Evolutionary conservation across 1,140 invertebrate species (phyloP).

Genomic region (Pseudomyrmex cubaensis): DNA sequence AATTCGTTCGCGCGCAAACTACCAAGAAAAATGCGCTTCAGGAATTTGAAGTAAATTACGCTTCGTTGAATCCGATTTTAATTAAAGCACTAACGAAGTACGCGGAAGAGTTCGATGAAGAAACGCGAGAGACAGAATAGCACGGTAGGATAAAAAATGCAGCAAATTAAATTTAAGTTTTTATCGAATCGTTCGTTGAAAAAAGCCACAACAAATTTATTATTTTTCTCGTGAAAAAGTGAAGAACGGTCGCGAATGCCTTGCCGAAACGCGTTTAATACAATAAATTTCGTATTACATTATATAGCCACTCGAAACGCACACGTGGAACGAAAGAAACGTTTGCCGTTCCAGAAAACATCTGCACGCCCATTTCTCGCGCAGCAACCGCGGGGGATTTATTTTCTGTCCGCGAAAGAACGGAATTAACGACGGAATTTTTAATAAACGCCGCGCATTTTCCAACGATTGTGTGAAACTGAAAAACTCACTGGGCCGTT

Average conservation of each 20-base stretch:
- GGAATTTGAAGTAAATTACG: constrained; percentile 45
- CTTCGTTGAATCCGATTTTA: constrained; percentile 34
- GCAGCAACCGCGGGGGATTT: background rate
- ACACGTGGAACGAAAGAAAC: background rate
- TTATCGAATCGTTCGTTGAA: constrained; percentile 29
- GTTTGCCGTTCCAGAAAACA: background rate
- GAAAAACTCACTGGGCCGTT: background rate
- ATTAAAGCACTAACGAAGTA: constrained; percentile 60
- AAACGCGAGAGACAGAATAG: background rate
- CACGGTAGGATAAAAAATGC: constrained; percentile 19
- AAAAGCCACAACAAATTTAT: constrained; percentile 19
- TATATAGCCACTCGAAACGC: background rate
- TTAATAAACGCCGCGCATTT: constrained; percentile 74
- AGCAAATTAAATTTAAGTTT: constrained; percentile 55
- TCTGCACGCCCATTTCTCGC: background rate
- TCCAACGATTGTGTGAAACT: constrained; percentile 39
- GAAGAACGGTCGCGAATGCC: background rate
- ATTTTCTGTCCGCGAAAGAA: constrained; percentile 3
- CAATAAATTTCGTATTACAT: constrained; percentile 31
- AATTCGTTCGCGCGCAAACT: background rate
- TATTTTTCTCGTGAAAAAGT: background rate
- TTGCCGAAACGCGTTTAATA: background rate
- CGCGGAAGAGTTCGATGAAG: constrained; percentile 29
- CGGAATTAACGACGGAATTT: constrained; percentile 75
- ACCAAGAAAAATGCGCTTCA: background rate